Percentiles rank a stretch among this genome's conserved stretches.
These are phyloP conservation scores for Oenanthe melanoleuca DNA, from an alignment of 2,113 vertebrate species.

Conservation along the genomic window DNA sequence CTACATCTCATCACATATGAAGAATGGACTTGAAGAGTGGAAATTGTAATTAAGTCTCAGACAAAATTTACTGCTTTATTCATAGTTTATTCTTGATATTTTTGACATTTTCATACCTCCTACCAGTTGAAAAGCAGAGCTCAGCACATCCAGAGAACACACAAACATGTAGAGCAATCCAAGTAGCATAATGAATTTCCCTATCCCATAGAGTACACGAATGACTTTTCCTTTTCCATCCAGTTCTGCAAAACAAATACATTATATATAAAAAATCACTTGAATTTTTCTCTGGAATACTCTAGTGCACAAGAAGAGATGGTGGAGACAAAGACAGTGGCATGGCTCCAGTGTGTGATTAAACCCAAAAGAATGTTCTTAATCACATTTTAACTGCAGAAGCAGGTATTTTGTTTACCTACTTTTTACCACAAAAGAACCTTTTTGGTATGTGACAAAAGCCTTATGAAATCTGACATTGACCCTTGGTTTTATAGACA, in stretches of 20 bases:
- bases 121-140: conserved; percentile 94
- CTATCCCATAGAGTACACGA: conserved; percentile 75
- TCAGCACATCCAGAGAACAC: conserved; percentile 93
- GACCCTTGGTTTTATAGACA: background rate
- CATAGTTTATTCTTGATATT: background rate
- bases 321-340: background rate
- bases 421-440: background rate
- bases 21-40: background rate
- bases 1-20: background rate
- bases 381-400: conserved; percentile 37
- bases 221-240: conserved; percentile 83
- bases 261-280: background rate
- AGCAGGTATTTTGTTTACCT: background rate
- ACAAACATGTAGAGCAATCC: conserved; percentile 93
- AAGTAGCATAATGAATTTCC: conserved; percentile 81
- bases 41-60: background rate
- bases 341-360: background rate
- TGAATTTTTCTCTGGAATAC: background rate
- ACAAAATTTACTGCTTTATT: background rate
- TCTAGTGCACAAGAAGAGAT: background rate
- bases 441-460: background rate
- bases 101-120: conserved; percentile 82
- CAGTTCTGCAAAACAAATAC: conserved; percentile 80
- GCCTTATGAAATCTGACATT: background rate
- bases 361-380: conserved; percentile 36